Evolutionary conservation across 2,888 invertebrate genomes (phyloP), one percentile per base, ranked within the genome.

Genomic region (Eucera pruinosa): DNA sequence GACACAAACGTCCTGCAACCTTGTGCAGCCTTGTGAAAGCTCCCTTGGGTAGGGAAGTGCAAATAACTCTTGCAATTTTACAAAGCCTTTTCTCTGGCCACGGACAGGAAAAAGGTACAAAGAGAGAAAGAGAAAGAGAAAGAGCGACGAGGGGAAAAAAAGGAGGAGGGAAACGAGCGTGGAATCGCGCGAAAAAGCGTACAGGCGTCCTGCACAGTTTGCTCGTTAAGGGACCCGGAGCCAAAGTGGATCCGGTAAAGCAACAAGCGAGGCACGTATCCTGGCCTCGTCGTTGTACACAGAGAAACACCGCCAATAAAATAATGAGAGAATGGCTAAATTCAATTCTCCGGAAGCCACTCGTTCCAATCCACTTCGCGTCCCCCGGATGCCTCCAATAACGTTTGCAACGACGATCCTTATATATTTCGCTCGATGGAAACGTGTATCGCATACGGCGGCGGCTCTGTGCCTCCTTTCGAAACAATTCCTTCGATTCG

Each of bases 311-410:
- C 36, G 45, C 41, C 77, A 55, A 85, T 82, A 80, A 85, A 85
- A 78, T 85, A 82, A 85, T 80, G 79, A 82, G 74, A 47, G 61
- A 78, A 82, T 75, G 73, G 78, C 69, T 78, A 73, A 79, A 85
- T 85, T 84, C 58, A 81, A 84, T 85, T 85, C 58, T 33, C 23
- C 23, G 27, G 47, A 52, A 58, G n/a, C 61, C 48, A 36, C 78
- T 48, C 9, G 20, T 47, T 52, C 72, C 57, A 43, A 80, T 80
- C 66, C 58, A 71, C 62, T 57, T 55, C 54, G 43, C 54, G 68
- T 57, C n/a, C 66, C 57, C 47, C 27, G 58, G 0, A 36, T 23
- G 30, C 41, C 43, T 48, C 52, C 50, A 15, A 64, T 80, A 70
- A 73, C 74, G 71, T 70, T 78, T 75, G 65, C 72, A 55, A 62